Evolutionary conservation across 1,140 invertebrate genomes (phyloP).

Genomic region (Geopemphigus sp.): DNA sequence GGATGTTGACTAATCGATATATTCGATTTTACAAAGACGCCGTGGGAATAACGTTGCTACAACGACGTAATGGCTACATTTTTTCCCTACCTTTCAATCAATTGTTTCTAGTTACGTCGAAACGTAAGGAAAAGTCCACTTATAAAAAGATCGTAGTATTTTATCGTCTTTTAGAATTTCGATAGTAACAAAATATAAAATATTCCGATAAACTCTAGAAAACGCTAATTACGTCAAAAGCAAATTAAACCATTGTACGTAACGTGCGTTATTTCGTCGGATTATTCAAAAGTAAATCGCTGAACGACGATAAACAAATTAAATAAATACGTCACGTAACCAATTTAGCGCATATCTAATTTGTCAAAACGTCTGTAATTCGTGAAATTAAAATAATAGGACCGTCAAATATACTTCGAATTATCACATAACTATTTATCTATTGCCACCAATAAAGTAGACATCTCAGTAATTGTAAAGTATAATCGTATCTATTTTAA

Average conservation of each 20-base stretch:
- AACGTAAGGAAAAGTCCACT: not conserved
- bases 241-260: no score
- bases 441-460: not conserved
- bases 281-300: no score
- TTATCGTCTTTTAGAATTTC: not conserved
- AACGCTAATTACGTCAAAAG: no score
- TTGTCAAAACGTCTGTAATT: not conserved
- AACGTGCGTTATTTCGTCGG: no score
- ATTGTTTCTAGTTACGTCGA: not conserved
- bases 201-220: no score
- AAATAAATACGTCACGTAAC: not conserved
- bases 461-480: not conserved
- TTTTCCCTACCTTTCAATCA: not conserved
- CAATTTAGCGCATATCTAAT: not conserved
- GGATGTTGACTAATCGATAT: not conserved
- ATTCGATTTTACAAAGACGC: not conserved
- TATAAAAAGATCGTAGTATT: not conserved
- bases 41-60: constrained; percentile 26
- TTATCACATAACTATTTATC: not conserved
- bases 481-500: no score
- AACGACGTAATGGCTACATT: constrained; percentile 3
- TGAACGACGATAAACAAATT: no score
- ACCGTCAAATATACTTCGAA: not conserved
- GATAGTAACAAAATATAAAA: no score
- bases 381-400: not conserved